Base-by-base conservation (phyloP, 1,140 invertebrate species). In the Zaprionus lachaisei region DNA sequence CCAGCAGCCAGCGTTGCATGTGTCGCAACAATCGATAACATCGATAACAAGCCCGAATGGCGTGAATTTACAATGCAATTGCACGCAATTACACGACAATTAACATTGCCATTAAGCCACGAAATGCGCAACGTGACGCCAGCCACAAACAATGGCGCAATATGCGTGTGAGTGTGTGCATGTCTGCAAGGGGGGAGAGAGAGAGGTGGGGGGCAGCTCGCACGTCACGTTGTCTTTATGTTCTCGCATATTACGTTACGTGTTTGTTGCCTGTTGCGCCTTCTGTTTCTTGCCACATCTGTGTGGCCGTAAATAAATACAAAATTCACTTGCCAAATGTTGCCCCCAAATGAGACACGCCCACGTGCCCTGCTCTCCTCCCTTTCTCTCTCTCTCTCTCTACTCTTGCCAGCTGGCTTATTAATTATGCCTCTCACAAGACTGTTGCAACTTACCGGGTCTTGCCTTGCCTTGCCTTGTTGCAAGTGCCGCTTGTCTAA, bases 41-140 rank as follows among this genome's bases (percentile, higher is more conserved):
- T 67, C 78, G 55, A 64, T 31, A 51, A 34, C 26, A 28, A 54
- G 3, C 60, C 75, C 75, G 15, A 68, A 41, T 61, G 31, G 66
- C 81, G 68, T 31, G 34, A 75, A 89, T 89, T 87, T 84, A 90
- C 81, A 90, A 57, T 83, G 75, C 84, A 84, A 90, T 84, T 79
- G 75, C 81, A 79, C 79, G 85, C 85, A 89, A 89, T 89, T 90
- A 89, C 84, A 90, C 72, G 84, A 72, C 81, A 82, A 89, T 89
- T 89, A 89, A 89, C 85, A 89, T 84, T 81, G 78, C 81, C 84
- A 87, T 89, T 87, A 89, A 89, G 74, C 71, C 83, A 81, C 72
- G 74, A 89, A 75, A 69, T 78, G 81, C 58, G 41, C 62, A 73
- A 64, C 67, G 72, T 77, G 69, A 72, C 69, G 49, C 63, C 71